Evolutionary conservation across 2,113 vertebrate genomes (phyloP).

Genomic region (Circaetus cinerascens): DNA sequence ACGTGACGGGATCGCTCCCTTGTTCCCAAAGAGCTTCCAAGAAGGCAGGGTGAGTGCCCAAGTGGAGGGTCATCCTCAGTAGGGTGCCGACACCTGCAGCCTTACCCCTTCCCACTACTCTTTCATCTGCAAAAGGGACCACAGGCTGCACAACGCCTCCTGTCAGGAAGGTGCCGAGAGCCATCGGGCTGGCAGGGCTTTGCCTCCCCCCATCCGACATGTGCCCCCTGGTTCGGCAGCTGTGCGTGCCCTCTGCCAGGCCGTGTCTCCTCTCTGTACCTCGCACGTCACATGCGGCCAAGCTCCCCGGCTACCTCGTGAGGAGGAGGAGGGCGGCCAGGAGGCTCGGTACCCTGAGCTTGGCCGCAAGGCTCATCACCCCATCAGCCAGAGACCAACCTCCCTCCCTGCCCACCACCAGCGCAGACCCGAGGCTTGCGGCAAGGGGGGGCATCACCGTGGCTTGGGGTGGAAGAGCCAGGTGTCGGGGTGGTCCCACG

Average conservation of each 20-base stretch:
- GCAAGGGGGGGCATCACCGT: not conserved
- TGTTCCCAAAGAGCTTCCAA: not conserved
- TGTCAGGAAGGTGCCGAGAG: not conserved
- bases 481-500: not conserved
- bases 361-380: rapidly evolving
- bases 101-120: not conserved
- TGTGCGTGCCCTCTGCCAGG: not conserved
- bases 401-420: not conserved
- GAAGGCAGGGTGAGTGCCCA: not conserved
- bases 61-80: not conserved
- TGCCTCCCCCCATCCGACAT: rapidly evolving
- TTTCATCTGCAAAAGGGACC: not conserved
- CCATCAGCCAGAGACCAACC: not conserved
- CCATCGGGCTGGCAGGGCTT: not conserved
- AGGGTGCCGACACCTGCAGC: not conserved
- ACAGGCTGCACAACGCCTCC: not conserved
- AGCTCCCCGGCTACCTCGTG: not conserved
- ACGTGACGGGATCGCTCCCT: not conserved
- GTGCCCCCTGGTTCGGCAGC: rapidly evolving
- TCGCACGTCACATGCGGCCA: not conserved
- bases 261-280: not conserved
- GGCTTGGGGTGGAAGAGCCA: not conserved
- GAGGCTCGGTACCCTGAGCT: not conserved
- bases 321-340: not conserved
- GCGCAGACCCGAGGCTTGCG: not conserved